Conservation (phyloP, 2,888 invertebrate genomes). For the Orchestes rusci region DNA sequence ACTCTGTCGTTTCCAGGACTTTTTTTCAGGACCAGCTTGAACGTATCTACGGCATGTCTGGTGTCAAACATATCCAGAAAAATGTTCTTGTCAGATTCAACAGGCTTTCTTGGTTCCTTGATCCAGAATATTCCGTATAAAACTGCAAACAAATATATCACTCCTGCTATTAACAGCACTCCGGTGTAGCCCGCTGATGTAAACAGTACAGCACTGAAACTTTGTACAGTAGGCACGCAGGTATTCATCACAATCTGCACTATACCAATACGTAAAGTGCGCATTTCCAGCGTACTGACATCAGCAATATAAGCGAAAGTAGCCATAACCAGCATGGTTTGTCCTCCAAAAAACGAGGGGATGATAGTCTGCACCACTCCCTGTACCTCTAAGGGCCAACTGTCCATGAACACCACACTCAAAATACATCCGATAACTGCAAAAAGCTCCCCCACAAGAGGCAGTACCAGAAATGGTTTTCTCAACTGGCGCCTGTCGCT, state of each 20-base stretch:
- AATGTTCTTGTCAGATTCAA: conserved; percentile 23
- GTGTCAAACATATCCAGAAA: conserved; percentile 39
- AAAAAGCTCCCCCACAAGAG: conserved; percentile 41
- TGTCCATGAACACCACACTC: conserved; percentile 49
- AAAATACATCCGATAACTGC: conserved; percentile 48
- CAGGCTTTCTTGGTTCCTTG: conserved; percentile 34
- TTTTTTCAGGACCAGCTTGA: conserved; percentile 35
- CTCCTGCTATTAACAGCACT: conserved; percentile 33
- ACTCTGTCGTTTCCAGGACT: conserved; percentile 32
- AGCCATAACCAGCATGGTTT: conserved; percentile 44
- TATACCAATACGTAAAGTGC: conserved; percentile 57
- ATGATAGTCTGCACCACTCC: conserved; percentile 51
- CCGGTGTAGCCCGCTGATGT: conserved; percentile 35
- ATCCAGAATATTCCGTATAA: conserved; percentile 38
- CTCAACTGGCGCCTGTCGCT: conserved; percentile 41
- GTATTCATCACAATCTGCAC: conserved; percentile 42
- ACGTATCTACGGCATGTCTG: conserved; percentile 36
- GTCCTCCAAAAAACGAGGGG: conserved; percentile 53
- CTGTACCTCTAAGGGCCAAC: conserved; percentile 48
- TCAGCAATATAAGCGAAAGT: conserved; percentile 42
- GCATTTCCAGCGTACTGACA: conserved; percentile 48
- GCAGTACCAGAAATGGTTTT: conserved; percentile 41
- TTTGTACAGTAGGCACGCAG: conserved; percentile 33
- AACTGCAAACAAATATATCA: conserved; percentile 34
- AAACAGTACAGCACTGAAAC: conserved; percentile 37